These are phyloP conservation scores for Bovichtus diacanthus DNA, from an alignment of 2,797 vertebrate species.

Conservation along the genomic window DNA sequence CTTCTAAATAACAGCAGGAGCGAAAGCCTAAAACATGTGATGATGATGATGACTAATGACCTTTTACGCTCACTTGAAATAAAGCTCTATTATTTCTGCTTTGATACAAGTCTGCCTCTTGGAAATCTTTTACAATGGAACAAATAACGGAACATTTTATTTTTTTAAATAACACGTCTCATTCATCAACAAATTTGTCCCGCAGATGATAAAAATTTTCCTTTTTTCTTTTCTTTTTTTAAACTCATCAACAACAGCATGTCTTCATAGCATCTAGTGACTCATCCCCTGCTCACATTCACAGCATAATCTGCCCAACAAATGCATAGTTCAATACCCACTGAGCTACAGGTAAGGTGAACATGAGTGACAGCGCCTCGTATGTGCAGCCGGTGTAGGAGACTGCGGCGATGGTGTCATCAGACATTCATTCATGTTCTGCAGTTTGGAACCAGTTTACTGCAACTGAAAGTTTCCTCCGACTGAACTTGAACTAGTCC, in stretches of 20 bases:
- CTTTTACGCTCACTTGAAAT: constrained; percentile 80
- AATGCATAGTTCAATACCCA: constrained; percentile 35
- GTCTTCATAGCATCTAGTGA: constrained; percentile 14
- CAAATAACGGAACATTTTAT: background rate
- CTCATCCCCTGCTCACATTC: constrained; percentile 31
- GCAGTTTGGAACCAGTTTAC: background rate
- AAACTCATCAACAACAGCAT: background rate
- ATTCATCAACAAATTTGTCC: background rate
- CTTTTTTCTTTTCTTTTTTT: too few species aligned
- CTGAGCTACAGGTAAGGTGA: too few species aligned
- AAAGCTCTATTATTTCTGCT: constrained; percentile 80
- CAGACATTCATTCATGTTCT: background rate
- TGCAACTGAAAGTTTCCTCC: background rate
- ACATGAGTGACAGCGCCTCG: background rate
- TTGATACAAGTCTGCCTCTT: constrained; percentile 50
- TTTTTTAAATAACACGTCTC: background rate
- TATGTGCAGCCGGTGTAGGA: background rate
- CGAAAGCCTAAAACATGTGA: constrained; percentile 69
- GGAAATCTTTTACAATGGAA: background rate
- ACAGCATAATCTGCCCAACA: constrained; percentile 27
- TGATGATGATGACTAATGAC: constrained; percentile 71
- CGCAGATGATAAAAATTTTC: background rate
- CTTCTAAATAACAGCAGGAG: constrained; percentile 57
- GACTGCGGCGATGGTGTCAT: background rate
- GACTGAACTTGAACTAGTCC: constrained; percentile 12